Evolutionary conservation across 2,888 invertebrate genomes (phyloP).

Genomic region (Cetonia aurata): DNA sequence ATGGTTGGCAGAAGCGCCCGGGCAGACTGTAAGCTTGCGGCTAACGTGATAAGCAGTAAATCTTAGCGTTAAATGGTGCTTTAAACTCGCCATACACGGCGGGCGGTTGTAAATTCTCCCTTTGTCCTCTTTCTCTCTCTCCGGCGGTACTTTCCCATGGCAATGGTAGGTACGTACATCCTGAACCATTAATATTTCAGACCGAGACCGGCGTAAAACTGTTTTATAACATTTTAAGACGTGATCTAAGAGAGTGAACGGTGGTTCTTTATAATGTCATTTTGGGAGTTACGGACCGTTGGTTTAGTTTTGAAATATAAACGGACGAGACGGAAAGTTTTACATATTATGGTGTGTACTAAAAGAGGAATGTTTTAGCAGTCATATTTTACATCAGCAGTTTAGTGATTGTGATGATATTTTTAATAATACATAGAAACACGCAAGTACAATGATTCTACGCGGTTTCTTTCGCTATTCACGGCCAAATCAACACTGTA

Average conservation of each 20-base stretch:
- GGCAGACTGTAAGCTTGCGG: constrained; percentile 14
- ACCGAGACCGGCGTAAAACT: constrained; percentile 2
- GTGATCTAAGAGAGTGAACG: not conserved
- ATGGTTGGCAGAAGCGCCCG: not conserved
- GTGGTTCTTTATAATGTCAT: no score
- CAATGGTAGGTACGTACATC: constrained; percentile 4
- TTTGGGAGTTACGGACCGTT: no score
- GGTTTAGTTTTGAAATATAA: no score
- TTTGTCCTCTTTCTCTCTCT: not conserved
- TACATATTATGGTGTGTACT: no score
- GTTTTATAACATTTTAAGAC: constrained; percentile 11
- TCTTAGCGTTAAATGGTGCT: constrained; percentile 37
- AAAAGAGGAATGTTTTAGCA: no score
- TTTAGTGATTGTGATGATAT: no score
- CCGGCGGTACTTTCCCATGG: not conserved
- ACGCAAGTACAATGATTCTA: no score
- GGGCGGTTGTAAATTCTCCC: constrained; percentile 36
- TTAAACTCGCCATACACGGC: constrained; percentile 37
- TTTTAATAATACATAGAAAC: no score
- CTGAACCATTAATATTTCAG: constrained; percentile 30
- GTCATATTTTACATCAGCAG: no score
- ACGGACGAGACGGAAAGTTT: no score
- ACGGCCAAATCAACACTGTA: no score
- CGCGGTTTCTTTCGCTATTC: no score
- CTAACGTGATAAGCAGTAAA: constrained; percentile 40